Evolutionary conservation across 2,888 invertebrate genomes (phyloP).

Genomic region (Ceraclea dissimilis): DNA sequence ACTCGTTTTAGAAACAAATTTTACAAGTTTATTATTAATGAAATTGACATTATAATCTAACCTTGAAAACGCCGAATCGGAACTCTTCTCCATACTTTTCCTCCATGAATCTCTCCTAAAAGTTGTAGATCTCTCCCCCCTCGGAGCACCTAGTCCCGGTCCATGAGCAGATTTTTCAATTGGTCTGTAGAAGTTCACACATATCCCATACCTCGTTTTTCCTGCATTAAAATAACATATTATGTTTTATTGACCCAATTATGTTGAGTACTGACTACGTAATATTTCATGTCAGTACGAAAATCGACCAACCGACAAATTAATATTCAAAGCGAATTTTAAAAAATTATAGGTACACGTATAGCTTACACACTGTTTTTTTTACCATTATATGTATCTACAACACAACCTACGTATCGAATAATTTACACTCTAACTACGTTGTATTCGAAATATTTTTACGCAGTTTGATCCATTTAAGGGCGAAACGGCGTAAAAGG

Average conservation of each 20-base stretch:
- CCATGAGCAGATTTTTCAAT: conserved; percentile 61
- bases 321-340: too few relatives aligned
- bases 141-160: conserved; percentile 33
- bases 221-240: conserved; percentile 37
- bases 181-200: conserved; percentile 96
- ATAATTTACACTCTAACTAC: too few relatives aligned
- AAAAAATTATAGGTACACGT: too few relatives aligned
- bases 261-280: not conserved
- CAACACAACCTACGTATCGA: too few relatives aligned
- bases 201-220: conserved; percentile 90
- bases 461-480: too few relatives aligned
- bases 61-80: conserved; percentile 91
- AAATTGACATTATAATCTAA: conserved; percentile 36
- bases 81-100: conserved; percentile 86
- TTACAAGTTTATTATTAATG: too few relatives aligned
- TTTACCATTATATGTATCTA: too few relatives aligned
- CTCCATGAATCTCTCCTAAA: conserved; percentile 83
- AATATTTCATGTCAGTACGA: not conserved
- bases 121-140: conserved; percentile 47
- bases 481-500: too few relatives aligned
- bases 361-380: too few relatives aligned
- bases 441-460: too few relatives aligned
- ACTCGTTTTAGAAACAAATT: too few relatives aligned
- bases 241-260: not conserved
- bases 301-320: too few relatives aligned